These are phyloP conservation scores for Astropecten irregularis DNA, from an alignment of 53 echinoderm and acorn worm genomes.

Conservation along the genomic window DNA sequence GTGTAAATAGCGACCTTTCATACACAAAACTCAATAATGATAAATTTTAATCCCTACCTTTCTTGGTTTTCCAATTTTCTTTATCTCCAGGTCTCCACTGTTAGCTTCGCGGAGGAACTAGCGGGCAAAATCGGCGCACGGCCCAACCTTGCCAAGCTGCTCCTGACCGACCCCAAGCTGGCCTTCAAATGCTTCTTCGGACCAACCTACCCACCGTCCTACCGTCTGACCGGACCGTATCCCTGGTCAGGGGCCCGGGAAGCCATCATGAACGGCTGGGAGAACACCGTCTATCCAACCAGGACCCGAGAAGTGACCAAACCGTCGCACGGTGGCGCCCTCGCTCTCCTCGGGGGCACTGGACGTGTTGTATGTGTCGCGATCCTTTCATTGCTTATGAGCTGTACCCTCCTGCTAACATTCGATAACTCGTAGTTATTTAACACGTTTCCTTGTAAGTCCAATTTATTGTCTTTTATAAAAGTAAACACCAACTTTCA, in stretches of 20 bases:
- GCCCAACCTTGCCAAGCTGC: constrained; percentile 60
- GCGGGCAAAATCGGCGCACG: constrained; percentile 70
- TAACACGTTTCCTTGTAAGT: no score
- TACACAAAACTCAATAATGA: not conserved
- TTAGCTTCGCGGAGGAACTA: constrained; percentile 67
- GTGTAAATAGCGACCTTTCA: not conserved
- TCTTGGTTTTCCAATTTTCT: not conserved
- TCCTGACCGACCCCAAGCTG: no score
- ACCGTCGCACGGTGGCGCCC: constrained; percentile 2
- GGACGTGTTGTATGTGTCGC: not conserved
- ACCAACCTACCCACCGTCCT: no score
- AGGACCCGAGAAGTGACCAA: no score
- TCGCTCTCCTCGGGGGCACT: not conserved
- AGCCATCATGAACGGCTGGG: no score
- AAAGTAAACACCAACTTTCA: no score
- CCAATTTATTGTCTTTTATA: not conserved
- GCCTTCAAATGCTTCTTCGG: no score
- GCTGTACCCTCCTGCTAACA: not conserved
- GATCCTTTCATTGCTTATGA: not conserved
- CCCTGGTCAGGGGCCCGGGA: no score
- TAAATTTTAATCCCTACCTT: not conserved
- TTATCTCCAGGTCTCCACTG: constrained; percentile 58
- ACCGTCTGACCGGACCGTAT: no score
- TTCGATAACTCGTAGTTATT: no score
- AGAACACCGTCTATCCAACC: constrained; percentile 35